Conservation (phyloP, 2,888 invertebrate genomes). For the Opisthograptis luteolata region DNA sequence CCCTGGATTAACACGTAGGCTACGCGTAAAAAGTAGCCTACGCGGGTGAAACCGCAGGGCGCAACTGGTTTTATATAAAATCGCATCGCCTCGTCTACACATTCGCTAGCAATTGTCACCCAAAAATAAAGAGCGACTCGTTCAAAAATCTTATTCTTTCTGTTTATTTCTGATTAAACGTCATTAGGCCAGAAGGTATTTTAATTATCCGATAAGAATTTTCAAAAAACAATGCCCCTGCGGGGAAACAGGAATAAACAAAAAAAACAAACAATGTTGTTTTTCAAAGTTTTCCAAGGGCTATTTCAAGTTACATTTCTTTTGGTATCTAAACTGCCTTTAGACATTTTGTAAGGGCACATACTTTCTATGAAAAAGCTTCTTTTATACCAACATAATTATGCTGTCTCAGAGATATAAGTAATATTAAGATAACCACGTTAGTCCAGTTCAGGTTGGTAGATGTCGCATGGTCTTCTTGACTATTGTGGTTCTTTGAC, state of each 20-base stretch:
- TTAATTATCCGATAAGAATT: conserved; percentile 23
- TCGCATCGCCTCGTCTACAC: conserved; percentile 6
- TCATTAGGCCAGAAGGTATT: conserved; percentile 26
- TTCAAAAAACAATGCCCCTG: conserved; percentile 4
- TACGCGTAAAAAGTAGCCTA: too few species aligned
- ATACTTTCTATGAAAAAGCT: neutral
- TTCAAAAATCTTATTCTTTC: conserved; percentile 21
- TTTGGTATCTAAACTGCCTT: conserved; percentile 6
- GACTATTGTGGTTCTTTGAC: too few species aligned
- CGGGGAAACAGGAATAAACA: too few species aligned
- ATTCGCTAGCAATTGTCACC: conserved; percentile 39
- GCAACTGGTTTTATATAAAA: neutral
- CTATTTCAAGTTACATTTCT: conserved; percentile 17
- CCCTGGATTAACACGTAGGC: too few species aligned
- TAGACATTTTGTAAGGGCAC: conserved; percentile 1
- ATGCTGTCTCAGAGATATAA: too few species aligned
- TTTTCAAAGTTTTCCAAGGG: conserved; percentile 17
- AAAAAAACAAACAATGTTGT: conserved; percentile 16
- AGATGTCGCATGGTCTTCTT: too few species aligned
- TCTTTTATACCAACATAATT: neutral
- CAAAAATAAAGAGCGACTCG: conserved; percentile 34
- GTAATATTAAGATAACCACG: too few species aligned
- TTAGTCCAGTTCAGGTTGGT: too few species aligned
- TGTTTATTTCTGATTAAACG: conserved; percentile 27
- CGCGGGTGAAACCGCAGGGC: too few species aligned